phyloP scores from a whole-genome alignment of 53 echinoderm and acorn worm species.

The Zoroaster sp. region DNA sequence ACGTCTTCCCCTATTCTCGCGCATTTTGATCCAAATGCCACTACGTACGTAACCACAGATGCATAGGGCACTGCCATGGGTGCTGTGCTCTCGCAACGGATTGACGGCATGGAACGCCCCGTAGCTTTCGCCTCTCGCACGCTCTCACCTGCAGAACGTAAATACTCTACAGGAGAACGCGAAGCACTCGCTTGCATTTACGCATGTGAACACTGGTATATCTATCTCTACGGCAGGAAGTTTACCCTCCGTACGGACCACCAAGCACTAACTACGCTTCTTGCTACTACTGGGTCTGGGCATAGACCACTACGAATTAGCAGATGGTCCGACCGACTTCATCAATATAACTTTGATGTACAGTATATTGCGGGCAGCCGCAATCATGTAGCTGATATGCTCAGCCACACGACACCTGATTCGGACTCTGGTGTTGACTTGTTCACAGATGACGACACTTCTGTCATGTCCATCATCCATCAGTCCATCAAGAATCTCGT shows the following conservation, averaged over 20 bases:
- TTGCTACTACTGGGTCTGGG: conserved; percentile 41
- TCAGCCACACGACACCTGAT: conserved; percentile 21
- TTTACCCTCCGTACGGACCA: conserved; percentile 68
- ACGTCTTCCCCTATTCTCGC: conserved; percentile 45
- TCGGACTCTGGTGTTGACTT: background rate
- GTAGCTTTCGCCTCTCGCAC: conserved; percentile 55
- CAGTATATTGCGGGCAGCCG: conserved; percentile 59
- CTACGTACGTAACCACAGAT: conserved; percentile 52
- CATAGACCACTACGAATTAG: conserved; percentile 60
- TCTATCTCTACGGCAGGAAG: conserved; percentile 49
- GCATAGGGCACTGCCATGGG: conserved; percentile 55
- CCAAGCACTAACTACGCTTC: conserved; percentile 59
- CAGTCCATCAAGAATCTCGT: conserved; percentile 17
- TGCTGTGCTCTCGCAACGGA: conserved; percentile 50
- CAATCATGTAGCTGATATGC: conserved; percentile 61
- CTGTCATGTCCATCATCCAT: background rate
- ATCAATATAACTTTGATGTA: conserved; percentile 53
- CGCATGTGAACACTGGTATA: conserved; percentile 65
- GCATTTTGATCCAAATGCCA: conserved; percentile 42
- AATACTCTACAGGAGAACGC: conserved; percentile 55
- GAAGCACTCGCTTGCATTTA: conserved; percentile 57
- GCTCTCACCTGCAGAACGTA: conserved; percentile 50
- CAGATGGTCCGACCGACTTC: conserved; percentile 56
- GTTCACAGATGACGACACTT: background rate
- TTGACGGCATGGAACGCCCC: conserved; percentile 46